phyloP scores from a whole-genome alignment of 2,888 invertebrate genomes.

The Melinaea menophilus region DNA sequence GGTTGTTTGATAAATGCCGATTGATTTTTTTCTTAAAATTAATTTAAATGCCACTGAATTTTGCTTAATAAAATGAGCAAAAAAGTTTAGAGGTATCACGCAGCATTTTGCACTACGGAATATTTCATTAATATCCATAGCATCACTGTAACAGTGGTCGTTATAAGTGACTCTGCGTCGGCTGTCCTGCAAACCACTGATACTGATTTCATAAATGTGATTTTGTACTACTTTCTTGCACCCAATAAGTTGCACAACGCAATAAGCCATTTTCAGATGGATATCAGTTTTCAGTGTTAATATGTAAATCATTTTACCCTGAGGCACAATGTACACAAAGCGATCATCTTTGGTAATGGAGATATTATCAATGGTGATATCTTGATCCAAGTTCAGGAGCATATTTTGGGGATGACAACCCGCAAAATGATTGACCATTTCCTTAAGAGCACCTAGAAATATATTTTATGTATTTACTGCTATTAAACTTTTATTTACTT shows the following conservation, averaged over 20 bases:
- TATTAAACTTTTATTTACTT: background rate
- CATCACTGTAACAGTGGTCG: slow-evolving; percentile 64
- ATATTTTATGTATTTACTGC: background rate
- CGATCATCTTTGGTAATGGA: slow-evolving; percentile 45
- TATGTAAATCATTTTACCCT: slow-evolving; percentile 57
- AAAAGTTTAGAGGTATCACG: slow-evolving; percentile 51
- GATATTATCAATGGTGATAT: slow-evolving; percentile 41
- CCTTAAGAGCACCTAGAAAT: slow-evolving; percentile 52
- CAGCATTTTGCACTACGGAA: slow-evolving; percentile 59
- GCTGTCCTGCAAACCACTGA: slow-evolving; percentile 54
- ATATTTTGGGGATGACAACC: slow-evolving; percentile 55
- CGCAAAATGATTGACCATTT: slow-evolving; percentile 62
- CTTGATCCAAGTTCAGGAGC: slow-evolving; percentile 49
- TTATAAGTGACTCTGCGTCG: slow-evolving; percentile 55
- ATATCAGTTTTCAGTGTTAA: slow-evolving; percentile 50
- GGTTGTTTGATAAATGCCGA: slow-evolving; percentile 30
- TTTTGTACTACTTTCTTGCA: slow-evolving; percentile 54
- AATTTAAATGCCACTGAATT: slow-evolving; percentile 55
- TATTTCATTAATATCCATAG: slow-evolving; percentile 57
- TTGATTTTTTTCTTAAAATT: slow-evolving; percentile 48
- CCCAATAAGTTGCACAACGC: slow-evolving; percentile 63
- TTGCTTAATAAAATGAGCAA: slow-evolving; percentile 53
- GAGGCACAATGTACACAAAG: slow-evolving; percentile 50
- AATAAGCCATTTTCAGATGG: slow-evolving; percentile 59
- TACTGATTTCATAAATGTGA: slow-evolving; percentile 61